Conservation (phyloP, 37 sponge, comb jelly and placozoan genomes). For the Spongilla lacustris region DNA sequence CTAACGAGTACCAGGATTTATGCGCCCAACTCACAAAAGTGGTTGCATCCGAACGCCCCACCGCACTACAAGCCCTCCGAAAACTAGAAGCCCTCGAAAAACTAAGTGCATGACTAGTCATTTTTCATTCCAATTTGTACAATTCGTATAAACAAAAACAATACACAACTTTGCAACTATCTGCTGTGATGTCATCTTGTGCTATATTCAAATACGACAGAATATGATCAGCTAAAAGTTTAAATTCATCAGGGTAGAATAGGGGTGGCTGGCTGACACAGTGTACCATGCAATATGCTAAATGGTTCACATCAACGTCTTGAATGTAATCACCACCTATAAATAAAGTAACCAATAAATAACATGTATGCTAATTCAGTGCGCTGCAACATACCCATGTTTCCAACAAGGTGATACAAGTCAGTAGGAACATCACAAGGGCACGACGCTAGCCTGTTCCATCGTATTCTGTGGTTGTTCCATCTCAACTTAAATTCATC, state of each 20-base stretch:
- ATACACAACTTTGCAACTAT: neutral
- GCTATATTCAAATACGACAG: neutral
- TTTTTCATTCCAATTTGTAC: slow-evolving; percentile 3
- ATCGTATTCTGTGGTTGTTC: slow-evolving; percentile 40
- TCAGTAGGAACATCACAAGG: slow-evolving; percentile 42
- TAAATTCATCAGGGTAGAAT: slow-evolving; percentile 39
- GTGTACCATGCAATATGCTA: slow-evolving; percentile 19
- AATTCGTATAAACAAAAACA: slow-evolving; percentile 5
- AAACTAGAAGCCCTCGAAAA: neutral
- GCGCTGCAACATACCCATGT: slow-evolving; percentile 9
- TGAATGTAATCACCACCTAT: slow-evolving; percentile 17
- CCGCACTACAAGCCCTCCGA: neutral
- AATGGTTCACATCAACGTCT: slow-evolving; percentile 22
- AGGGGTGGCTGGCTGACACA: slow-evolving; percentile 6
- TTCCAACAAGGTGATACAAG: slow-evolving; percentile 26
- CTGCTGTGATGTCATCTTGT: neutral
- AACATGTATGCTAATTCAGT: neutral
- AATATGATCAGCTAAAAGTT: slow-evolving; percentile 11
- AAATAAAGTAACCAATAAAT: neutral
- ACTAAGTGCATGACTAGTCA: neutral
- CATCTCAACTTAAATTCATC: slow-evolving; percentile 33
- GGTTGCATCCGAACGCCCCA: neutral
- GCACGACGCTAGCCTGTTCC: neutral
- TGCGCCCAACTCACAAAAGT: neutral
- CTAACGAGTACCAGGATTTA: neutral